Evolutionary conservation across 2,797 vertebrate genomes (phyloP).

Genomic region (Pseudomugil tenellus): DNA sequence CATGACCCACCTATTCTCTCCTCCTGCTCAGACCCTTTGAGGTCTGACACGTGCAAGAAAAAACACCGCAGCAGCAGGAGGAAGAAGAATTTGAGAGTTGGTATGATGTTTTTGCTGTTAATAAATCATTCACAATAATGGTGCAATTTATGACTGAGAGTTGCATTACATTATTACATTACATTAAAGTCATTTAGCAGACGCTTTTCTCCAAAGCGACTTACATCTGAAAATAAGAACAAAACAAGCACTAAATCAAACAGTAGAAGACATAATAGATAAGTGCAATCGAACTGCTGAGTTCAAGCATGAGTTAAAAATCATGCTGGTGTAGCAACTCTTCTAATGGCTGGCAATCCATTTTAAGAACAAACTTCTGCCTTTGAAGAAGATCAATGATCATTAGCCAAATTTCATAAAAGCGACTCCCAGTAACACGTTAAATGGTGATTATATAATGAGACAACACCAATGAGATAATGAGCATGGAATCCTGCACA

Average conservation of each 20-base stretch:
- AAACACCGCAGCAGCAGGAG: slow-evolving; percentile 41
- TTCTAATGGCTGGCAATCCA: background rate
- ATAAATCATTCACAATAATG: background rate
- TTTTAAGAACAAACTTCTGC: background rate
- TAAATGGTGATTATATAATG: background rate
- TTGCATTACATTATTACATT: no score
- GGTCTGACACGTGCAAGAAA: slow-evolving; percentile 27
- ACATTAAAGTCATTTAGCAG: no score
- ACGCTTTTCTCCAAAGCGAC: no score
- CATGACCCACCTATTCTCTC: slow-evolving; percentile 15
- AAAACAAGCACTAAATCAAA: no score
- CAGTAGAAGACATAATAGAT: no score
- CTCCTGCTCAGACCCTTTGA: slow-evolving; percentile 25
- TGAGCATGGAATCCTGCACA: background rate
- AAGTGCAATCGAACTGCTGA: no score
- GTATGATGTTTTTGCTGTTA: slow-evolving; percentile 33
- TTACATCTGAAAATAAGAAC: no score
- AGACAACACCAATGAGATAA: background rate
- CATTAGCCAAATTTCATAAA: background rate
- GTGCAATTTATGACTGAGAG: background rate
- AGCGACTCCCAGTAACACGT: background rate
- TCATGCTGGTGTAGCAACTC: background rate
- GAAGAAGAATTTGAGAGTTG: slow-evolving; percentile 52
- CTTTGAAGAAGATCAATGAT: no score
- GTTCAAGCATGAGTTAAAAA: background rate